These are phyloP conservation scores for Salvelinus fontinalis DNA, from an alignment of 2,113 vertebrate genomes.

Conservation along the genomic window DNA sequence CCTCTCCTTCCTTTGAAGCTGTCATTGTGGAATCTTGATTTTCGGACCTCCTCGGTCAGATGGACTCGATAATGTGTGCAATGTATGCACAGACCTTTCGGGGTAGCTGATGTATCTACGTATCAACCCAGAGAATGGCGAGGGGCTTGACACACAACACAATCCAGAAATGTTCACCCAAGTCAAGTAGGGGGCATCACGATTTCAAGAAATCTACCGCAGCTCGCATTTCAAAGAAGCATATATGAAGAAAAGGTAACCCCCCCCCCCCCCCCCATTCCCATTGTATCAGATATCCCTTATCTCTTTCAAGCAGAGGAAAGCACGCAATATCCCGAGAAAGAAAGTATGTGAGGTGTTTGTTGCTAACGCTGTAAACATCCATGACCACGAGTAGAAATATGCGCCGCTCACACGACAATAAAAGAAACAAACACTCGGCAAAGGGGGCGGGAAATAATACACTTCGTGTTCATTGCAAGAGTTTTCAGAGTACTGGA, in stretches of 20 bases:
- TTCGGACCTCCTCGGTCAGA: neutral
- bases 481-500: slow-evolving; percentile 5
- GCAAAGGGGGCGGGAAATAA: neutral
- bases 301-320: neutral
- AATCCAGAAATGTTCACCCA: neutral
- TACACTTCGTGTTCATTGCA: neutral
- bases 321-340: neutral
- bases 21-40: slow-evolving; percentile 8
- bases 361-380: neutral
- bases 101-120: neutral
- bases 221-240: neutral
- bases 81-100: neutral
- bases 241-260: neutral
- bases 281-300: neutral
- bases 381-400: neutral
- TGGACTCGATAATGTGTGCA: neutral
- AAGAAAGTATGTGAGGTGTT: neutral
- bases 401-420: too few species aligned
- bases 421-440: neutral
- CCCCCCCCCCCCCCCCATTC: too few species aligned
- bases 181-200: neutral
- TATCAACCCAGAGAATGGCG: neutral
- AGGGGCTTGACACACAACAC: neutral
- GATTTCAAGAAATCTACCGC: neutral
- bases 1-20: slow-evolving; percentile 1